Conservation (phyloP, 2,888 invertebrate genomes). For the Cataglyphis cursor region DNA sequence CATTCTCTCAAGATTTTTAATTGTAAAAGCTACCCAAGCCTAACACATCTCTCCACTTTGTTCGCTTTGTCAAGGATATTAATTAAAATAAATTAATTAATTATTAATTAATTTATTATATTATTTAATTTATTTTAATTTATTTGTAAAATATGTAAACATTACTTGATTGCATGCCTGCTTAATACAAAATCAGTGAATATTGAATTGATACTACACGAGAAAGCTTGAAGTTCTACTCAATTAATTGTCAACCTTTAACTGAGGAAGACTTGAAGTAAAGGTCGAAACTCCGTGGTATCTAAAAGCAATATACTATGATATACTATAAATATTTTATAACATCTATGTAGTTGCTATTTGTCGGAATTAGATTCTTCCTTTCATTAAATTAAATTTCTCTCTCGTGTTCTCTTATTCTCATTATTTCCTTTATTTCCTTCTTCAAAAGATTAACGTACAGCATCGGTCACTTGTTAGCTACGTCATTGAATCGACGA, state of each 20-base stretch:
- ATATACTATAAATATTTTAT: not conserved
- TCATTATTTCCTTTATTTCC: not conserved
- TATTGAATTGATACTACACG: not conserved
- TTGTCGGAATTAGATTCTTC: not conserved
- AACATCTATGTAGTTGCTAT: not conserved
- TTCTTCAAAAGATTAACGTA: slow-evolving; percentile 16
- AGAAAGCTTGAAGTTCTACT: not conserved
- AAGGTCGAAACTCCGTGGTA: not conserved
- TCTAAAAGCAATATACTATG: not conserved
- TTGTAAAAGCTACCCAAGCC: not conserved
- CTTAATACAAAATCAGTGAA: not conserved
- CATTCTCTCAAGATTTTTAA: not conserved
- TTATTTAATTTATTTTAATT: no score
- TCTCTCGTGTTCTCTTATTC: not conserved
- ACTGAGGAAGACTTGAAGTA: not conserved
- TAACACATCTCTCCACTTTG: not conserved
- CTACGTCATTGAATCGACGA: slow-evolving; percentile 69
- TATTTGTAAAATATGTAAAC: not conserved
- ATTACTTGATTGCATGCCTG: not conserved
- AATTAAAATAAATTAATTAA: not conserved
- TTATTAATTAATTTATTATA: no score
- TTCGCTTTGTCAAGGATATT: not conserved
- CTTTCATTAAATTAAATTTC: not conserved
- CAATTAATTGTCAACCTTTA: not conserved
- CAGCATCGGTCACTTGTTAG: slow-evolving; percentile 53